phyloP scores from a whole-genome alignment of 2,113 vertebrate species.

The Chaetops frenatus region DNA sequence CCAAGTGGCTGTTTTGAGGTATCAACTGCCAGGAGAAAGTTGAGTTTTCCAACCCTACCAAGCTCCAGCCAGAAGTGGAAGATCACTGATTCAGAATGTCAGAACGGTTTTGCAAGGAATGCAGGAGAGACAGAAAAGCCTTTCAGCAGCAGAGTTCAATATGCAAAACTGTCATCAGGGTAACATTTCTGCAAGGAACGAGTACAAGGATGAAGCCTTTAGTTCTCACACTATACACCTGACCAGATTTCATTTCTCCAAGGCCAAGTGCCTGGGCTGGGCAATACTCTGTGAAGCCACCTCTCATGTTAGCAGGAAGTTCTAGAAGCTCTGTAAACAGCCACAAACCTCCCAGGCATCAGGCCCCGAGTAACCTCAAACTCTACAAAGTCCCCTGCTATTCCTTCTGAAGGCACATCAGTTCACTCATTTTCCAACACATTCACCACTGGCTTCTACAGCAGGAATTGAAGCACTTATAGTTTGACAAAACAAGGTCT shows the following conservation, averaged over 20 bases:
- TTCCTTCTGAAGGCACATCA: neutral
- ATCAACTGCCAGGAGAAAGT: neutral
- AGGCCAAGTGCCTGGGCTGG: neutral
- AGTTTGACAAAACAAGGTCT: neutral
- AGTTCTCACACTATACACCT: neutral
- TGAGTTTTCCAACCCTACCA: neutral
- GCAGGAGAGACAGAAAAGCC: neutral
- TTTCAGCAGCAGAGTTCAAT: neutral
- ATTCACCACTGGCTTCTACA: neutral
- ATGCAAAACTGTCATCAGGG: neutral
- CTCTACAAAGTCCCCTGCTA: neutral
- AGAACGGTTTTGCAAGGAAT: neutral
- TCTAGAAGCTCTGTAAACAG: neutral
- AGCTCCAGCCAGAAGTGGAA: neutral
- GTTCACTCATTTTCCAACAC: neutral
- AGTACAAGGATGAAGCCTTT: neutral
- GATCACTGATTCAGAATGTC: neutral
- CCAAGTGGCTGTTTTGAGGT: neutral
- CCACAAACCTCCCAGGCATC: neutral
- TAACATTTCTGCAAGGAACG: neutral
- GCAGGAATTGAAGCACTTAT: conserved; percentile 5
- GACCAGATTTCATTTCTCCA: neutral
- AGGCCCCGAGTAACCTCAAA: neutral
- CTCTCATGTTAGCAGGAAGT: neutral
- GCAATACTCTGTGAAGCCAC: neutral